Evolutionary conservation across 1,140 invertebrate species (phyloP), one percentile per base, ranked within the genome.

Genomic region (Caerostris extrusa): DNA sequence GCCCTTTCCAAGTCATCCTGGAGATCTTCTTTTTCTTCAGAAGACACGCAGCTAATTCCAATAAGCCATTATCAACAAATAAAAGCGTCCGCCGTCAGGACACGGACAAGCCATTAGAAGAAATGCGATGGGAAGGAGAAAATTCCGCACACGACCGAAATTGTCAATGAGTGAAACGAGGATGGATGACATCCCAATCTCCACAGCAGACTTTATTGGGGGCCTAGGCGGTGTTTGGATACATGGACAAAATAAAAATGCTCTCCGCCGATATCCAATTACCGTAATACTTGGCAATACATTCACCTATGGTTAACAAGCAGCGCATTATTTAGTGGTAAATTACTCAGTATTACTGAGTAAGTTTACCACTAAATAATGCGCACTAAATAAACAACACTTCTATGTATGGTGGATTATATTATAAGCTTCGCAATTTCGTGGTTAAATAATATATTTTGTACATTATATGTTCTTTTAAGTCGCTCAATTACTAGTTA

Each of bases 21-120:
- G 34, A 34, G 34, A 34, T 34, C 34, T 34, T 34, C 2, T 34
- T 34, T 34, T 34, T 34, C 34, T 34, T 34, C 34, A 34, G 10
- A 77, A 77, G 71, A 77, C 17, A n/a, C 10, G 82, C 82, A 12
- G 82, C 56, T 83, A 83, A 83, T 83, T 83, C 82, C 82, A 83
- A 83, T 83, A 56, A 83, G 56, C 82, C 82, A 83, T 83, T 83
- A 83, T 34, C 56, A 56, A 19, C 82, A 83, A 57, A 83, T 83
- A 83, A 77, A 83, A 83, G 82, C 71, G 61, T 64, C 61, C 14
- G 19, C 17, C 17, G 71, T 10, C 19, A 19, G 82, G 57, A 83
- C 82, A 83, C 82, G 82, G 82, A n/a, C 53, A 56, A 55, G 8
- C 82, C 82, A 83, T 83, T 83, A 83, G 82, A n/a, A 17, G 82